Base-by-base conservation (phyloP, 2,888 invertebrate genomes). In the Crematogaster levior region DNA sequence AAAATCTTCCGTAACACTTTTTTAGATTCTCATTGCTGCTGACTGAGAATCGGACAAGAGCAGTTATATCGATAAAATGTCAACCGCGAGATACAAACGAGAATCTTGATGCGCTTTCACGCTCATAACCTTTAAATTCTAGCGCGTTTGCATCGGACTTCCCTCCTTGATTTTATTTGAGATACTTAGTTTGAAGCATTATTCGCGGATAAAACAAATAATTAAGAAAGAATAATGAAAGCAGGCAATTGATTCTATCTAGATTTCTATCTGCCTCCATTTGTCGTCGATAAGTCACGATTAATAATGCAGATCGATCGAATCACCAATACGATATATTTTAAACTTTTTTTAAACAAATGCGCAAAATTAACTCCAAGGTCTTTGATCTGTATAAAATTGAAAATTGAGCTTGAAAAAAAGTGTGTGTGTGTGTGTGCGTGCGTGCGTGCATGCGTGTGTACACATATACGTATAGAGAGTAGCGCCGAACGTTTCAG, bases 131-230 rank as follows among this genome's bases (percentile, higher is more conserved):
- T 77, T 77, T 43, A 66, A 66, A 66, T 18, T 12, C 24, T 9
- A 30, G 43, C 43, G 21, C 43, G 66, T 66, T 77, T 77, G 53
- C 66, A 66, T 66, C 34, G 30, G 18, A 24, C 66, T 79, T 68
- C 56, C 56, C 56, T 75, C 21, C 51, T 9, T 30, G 24, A 66
- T 68, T 18, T 68, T 79, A 79, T 68, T 58, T 43, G 12, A 34
- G 12, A 46, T 43, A 30, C 15, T 58, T 21, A 56, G 24, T 68
- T 77, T 34, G n/a, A 48, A 1, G 24, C 48, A 48, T 61, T 37
- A 18, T 12, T 30, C 21, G 43, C 24, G 24, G 18, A 30, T 56
- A 66, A 77, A 56, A 7, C 18, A 6, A 6, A 34, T 34, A 34
- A 34, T 34, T 34, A n/a, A n/a, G n/a, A n/a, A n/a, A n/a, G n/a